Percentiles rank a stretch among this genome's conserved stretches.
Conservation (phyloP, 2,888 invertebrate genomes). For the Leucania comma region DNA sequence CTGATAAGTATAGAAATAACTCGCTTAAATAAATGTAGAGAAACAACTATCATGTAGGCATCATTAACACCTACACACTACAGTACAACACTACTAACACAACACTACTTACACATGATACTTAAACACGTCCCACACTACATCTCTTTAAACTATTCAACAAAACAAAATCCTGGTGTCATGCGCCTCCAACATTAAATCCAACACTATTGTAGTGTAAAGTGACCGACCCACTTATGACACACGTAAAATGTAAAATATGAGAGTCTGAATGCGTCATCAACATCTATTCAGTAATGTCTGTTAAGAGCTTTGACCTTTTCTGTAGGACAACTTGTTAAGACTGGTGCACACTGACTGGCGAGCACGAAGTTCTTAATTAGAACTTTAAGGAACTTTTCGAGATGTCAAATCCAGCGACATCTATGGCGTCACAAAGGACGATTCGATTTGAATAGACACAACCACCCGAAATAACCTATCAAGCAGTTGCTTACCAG, state of each 20-base stretch:
- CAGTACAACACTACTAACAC: no score
- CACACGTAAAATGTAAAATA: conserved; percentile 45
- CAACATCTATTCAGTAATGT: conserved; percentile 49
- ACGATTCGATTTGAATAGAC: no score
- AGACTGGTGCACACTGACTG: not conserved
- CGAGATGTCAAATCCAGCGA: not conserved
- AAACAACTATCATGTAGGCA: not conserved
- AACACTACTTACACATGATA: no score
- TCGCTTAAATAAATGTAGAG: not conserved
- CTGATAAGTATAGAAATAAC: no score
- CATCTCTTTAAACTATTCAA: conserved; percentile 1
- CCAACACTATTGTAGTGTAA: conserved; percentile 29
- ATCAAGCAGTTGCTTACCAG: no score
- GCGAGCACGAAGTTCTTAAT: not conserved
- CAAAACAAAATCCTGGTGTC: conserved; percentile 19
- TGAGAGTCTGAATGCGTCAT: conserved; percentile 46
- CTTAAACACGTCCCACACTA: not conserved
- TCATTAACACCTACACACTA: not conserved
- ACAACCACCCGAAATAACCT: no score
- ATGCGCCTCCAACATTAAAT: conserved; percentile 5
- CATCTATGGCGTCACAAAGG: no score
- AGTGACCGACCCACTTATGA: conserved; percentile 40
- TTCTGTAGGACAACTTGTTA: conserved; percentile 11
- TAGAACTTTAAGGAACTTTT: not conserved
- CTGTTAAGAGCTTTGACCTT: conserved; percentile 50